These are phyloP conservation scores for Kryptolebias ocellatus DNA, from an alignment of 2,797 vertebrate genomes.

Conservation along the genomic window DNA sequence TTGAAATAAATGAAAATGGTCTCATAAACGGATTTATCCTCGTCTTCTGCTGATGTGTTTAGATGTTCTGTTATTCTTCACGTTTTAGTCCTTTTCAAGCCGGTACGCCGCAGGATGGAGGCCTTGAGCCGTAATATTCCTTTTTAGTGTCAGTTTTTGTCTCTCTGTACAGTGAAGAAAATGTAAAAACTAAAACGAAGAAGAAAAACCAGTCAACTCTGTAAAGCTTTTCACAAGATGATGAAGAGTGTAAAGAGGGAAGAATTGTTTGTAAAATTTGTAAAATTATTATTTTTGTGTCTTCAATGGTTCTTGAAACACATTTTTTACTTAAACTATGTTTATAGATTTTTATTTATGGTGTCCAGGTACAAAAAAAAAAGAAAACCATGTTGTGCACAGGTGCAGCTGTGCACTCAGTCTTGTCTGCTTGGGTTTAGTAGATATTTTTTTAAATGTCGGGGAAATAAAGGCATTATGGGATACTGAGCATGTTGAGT, in stretches of 20 bases:
- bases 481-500: conserved; percentile 25
- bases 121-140: conserved; percentile 10
- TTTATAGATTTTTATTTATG: conserved; percentile 83
- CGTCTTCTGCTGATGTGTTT: conserved; percentile 4
- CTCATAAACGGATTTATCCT: neutral
- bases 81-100: conserved; percentile 12
- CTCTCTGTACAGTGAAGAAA: conserved; percentile 31
- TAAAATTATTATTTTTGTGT: conserved; percentile 71
- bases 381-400: conserved; percentile 49
- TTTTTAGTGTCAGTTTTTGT: conserved; percentile 3
- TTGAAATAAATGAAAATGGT: neutral
- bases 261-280: conserved; percentile 69
- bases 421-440: conserved; percentile 75
- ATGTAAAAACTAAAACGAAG: neutral
- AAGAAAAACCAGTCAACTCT: conserved; percentile 11
- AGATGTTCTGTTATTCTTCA: neutral
- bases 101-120: conserved; percentile 8
- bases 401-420: conserved; percentile 62
- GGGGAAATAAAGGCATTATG: conserved; percentile 74
- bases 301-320: conserved; percentile 58
- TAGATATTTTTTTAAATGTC: conserved; percentile 83
- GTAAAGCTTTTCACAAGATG: conserved; percentile 57
- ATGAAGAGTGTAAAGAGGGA: conserved; percentile 13
- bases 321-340: conserved; percentile 73
- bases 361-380: conserved; percentile 64